phyloP scores from a whole-genome alignment of 2,888 invertebrate species.

The Plebejus anna region DNA sequence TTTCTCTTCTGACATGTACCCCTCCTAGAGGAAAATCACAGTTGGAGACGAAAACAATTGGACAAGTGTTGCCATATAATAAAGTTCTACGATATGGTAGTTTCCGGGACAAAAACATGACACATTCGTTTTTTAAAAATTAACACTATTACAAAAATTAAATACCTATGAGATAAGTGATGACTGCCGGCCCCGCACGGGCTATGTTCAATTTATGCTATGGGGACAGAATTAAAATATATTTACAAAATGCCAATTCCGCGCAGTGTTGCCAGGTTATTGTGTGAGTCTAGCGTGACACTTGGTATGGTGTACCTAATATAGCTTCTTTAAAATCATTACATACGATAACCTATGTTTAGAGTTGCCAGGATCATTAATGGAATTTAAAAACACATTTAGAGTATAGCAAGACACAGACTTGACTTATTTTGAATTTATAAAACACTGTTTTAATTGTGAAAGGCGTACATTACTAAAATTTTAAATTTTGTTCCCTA shows the following conservation, averaged over 20 bases:
- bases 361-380: slow-evolving; percentile 8
- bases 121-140: slow-evolving; percentile 65
- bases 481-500: neutral
- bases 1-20: slow-evolving; percentile 33
- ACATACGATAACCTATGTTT: slow-evolving; percentile 21
- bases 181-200: slow-evolving; percentile 68
- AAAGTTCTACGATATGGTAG: slow-evolving; percentile 43
- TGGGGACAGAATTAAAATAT: slow-evolving; percentile 65
- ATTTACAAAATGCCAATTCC: slow-evolving; percentile 76
- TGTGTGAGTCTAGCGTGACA: slow-evolving; percentile 27
- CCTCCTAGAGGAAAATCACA: slow-evolving; percentile 54
- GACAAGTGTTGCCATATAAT: slow-evolving; percentile 48
- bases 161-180: slow-evolving; percentile 79
- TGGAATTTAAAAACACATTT: neutral
- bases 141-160: slow-evolving; percentile 70
- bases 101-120: slow-evolving; percentile 61
- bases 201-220: slow-evolving; percentile 73
- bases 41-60: slow-evolving; percentile 39
- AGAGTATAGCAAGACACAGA: neutral
- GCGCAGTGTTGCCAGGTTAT: slow-evolving; percentile 53
- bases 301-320: slow-evolving; percentile 20
- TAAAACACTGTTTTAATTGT: neutral
- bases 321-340: slow-evolving; percentile 7
- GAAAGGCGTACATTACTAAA: neutral
- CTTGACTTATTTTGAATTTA: neutral